Evolutionary conservation across 1,140 invertebrate genomes (phyloP), one percentile per base, ranked within the genome.

Genomic region (Zaprionus taronus): DNA sequence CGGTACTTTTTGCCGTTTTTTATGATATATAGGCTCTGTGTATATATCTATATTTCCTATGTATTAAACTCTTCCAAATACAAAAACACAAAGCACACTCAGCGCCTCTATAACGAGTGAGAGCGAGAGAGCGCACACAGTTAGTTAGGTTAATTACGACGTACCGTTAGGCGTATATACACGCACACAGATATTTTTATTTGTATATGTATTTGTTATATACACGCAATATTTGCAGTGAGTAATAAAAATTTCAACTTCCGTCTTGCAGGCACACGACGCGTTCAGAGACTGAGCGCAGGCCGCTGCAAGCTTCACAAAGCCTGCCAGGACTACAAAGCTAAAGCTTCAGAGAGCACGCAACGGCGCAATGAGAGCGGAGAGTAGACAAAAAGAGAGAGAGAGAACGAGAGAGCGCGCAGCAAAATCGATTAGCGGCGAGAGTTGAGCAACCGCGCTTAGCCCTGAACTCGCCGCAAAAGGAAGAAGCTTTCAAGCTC

Each of bases 371-470:
- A 51, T 63, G 84, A 79, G 78, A 78, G 66, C 31, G 31, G 14
- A 28, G n/a, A 47, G 31, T 34, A 56, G 9, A 26, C 36, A 31
- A 22, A 41, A 31, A 14, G 55, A 22, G 22, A 22, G 22, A 17
- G 63, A 71, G 51, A 34, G 61, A 22, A 53, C 9, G 26, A 2
- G 12, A 49, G 15, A 49, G n/a, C 28, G 26, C 61, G 9, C 51
- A 61, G 56, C 38, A 73, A 77, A 81, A 80, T 87, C 80, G 69
- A 81, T 89, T 68, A 63, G 55, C 17, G 70, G 66, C 36, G 55
- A 55, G 56, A 71, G 84, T 87, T 89, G 84, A 89, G 81, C 81
- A 81, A 84, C 84, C 84, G 78, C 74, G 72, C 71, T 89, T 89
- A 87, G 84, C 84, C 84, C 74, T 87, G 84, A 87, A 87, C 84